Percentiles rank a stretch among this genome's conserved stretches.
phyloP scores from a whole-genome alignment of 2,888 invertebrate species.

The Caenorhabditis uteleia region DNA sequence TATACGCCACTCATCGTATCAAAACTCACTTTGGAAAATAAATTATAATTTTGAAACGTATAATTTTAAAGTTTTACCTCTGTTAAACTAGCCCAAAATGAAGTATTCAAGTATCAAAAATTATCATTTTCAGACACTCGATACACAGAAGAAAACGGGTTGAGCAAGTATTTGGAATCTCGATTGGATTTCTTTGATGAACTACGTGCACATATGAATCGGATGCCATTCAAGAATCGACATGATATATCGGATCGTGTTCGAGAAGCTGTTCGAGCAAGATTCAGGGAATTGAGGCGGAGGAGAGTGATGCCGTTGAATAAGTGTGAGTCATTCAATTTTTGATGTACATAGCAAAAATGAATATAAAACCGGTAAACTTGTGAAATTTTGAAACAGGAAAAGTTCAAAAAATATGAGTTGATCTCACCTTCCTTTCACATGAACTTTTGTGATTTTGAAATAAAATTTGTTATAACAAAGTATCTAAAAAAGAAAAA shows the following conservation, averaged over 20 bases:
- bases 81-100: not conserved
- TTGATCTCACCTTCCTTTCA: not conserved
- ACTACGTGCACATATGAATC: conserved; percentile 26
- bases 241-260: conserved; percentile 44
- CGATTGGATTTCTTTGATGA: conserved; percentile 37
- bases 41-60: not conserved
- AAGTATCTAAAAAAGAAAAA: not conserved
- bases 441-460: conserved; percentile 2
- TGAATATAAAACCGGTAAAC: no score
- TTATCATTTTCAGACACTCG: conserved; percentile 24
- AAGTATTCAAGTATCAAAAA: no score
- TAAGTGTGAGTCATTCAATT: conserved; percentile 28
- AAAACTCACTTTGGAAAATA: not conserved
- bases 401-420: not conserved
- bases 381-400: not conserved
- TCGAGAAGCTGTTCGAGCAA: conserved; percentile 35
- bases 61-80: not conserved
- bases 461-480: not conserved
- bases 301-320: conserved; percentile 42
- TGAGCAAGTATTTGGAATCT: conserved; percentile 36
- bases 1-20: no score
- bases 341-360: no score
- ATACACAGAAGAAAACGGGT: conserved; percentile 24
- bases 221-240: conserved; percentile 36
- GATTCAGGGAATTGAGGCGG: conserved; percentile 45